Percentiles rank a stretch among this genome's conserved stretches.
Conservation (phyloP, 2,113 vertebrate species). For the Cairina moschata region DNA sequence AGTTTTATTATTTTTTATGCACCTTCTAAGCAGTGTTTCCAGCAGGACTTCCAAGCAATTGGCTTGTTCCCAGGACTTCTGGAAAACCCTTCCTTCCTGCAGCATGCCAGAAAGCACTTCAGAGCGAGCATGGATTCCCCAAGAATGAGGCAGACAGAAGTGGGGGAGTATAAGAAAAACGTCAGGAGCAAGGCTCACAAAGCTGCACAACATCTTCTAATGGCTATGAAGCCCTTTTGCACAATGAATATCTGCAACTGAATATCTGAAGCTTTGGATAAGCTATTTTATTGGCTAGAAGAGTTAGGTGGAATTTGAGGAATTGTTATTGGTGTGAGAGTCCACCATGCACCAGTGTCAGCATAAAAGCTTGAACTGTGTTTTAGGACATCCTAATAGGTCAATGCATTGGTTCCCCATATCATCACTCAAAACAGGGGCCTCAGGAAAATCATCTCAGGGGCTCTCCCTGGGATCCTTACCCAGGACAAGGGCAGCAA, state of each 20-base stretch:
- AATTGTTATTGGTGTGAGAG: not conserved
- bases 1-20: not conserved
- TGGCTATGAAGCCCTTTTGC: not conserved
- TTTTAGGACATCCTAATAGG: not conserved
- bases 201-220: not conserved
- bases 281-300: not conserved
- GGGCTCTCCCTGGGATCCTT: accelerated
- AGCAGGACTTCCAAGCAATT: not conserved
- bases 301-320: not conserved
- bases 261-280: not conserved
- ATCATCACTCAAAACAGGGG: not conserved
- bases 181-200: not conserved
- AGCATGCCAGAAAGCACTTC: not conserved
- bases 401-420: accelerated
- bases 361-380: not conserved
- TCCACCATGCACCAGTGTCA: not conserved
- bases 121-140: not conserved
- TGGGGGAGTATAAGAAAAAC: not conserved
- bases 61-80: not conserved
- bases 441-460: not conserved
- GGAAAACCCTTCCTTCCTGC: conserved; percentile 6
- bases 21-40: not conserved
- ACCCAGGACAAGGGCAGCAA: not conserved
- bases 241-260: not conserved
- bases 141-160: not conserved